Conservation (phyloP, 2,113 vertebrate genomes). For the Sakesphorus luctuosus region DNA sequence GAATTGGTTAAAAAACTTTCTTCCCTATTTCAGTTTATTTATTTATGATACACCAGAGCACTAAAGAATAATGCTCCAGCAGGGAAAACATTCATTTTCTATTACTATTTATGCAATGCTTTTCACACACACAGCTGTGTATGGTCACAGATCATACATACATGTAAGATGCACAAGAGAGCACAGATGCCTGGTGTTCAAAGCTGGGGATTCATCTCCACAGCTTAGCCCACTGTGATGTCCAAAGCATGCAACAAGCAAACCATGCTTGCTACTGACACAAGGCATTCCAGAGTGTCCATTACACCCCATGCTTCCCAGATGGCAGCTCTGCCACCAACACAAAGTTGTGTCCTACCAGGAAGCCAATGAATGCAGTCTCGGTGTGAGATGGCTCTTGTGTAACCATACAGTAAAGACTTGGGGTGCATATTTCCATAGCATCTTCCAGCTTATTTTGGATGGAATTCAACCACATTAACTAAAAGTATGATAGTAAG, state of each 20-base stretch:
- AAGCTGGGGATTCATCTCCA: not conserved
- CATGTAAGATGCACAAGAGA: not conserved
- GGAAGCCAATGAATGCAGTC: not conserved
- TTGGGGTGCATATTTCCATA: not conserved
- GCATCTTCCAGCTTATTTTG: not conserved
- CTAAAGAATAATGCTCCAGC: not conserved
- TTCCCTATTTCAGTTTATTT: slow-evolving; percentile 34
- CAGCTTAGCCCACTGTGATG: not conserved
- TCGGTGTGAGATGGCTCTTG: not conserved
- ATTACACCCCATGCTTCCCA: not conserved
- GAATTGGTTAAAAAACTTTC: slow-evolving; percentile 40
- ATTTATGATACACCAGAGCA: not conserved
- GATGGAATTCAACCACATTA: not conserved
- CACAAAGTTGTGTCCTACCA: not conserved
- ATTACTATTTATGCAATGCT: no score
- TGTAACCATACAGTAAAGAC: not conserved
- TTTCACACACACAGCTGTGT: not conserved
- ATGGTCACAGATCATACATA: not conserved
- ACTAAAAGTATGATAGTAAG: not conserved
- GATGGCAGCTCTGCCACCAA: not conserved
- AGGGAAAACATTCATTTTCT: not conserved
- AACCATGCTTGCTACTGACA: not conserved
- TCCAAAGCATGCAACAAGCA: not conserved
- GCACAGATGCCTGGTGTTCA: not conserved
- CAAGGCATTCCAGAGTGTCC: not conserved